Conservation (phyloP, 2,888 invertebrate genomes). For the Hypena proboscidalis region DNA sequence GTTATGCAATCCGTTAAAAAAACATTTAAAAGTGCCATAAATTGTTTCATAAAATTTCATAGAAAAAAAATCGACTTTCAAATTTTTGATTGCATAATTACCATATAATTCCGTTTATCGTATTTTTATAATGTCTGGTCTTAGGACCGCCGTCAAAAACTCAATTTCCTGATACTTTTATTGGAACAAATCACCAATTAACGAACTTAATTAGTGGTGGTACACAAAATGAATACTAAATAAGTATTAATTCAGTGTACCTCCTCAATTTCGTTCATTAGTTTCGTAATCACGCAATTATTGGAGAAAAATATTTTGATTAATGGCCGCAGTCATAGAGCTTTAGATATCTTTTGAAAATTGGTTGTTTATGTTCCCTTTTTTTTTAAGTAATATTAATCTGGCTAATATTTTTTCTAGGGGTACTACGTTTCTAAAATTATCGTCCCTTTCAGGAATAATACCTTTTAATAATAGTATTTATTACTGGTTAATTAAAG, state of each 20-base stretch:
- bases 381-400: too few relatives aligned
- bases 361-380: too few relatives aligned
- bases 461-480: too few relatives aligned
- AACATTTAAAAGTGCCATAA: constrained; percentile 16
- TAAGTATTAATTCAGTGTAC: constrained; percentile 32
- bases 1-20: constrained; percentile 13
- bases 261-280: constrained; percentile 10
- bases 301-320: too few relatives aligned
- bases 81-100: constrained; percentile 45
- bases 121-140: constrained; percentile 24
- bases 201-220: constrained; percentile 35
- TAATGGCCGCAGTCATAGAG: too few relatives aligned
- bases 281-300: neutral
- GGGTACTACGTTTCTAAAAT: too few relatives aligned
- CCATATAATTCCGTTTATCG: constrained; percentile 24
- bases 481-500: too few relatives aligned
- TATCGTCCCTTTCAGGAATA: too few relatives aligned
- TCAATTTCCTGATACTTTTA: constrained; percentile 32
- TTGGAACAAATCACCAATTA: constrained; percentile 40
- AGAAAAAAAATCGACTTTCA: constrained; percentile 22
- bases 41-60: constrained; percentile 34
- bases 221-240: too few relatives aligned
- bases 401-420: too few relatives aligned
- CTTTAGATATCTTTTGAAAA: too few relatives aligned
- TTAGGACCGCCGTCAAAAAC: constrained; percentile 19